Percentiles rank a stretch among this genome's conserved stretches.
phyloP scores from a whole-genome alignment of 2,797 vertebrate species.

The Acipenser ruthenus region DNA sequence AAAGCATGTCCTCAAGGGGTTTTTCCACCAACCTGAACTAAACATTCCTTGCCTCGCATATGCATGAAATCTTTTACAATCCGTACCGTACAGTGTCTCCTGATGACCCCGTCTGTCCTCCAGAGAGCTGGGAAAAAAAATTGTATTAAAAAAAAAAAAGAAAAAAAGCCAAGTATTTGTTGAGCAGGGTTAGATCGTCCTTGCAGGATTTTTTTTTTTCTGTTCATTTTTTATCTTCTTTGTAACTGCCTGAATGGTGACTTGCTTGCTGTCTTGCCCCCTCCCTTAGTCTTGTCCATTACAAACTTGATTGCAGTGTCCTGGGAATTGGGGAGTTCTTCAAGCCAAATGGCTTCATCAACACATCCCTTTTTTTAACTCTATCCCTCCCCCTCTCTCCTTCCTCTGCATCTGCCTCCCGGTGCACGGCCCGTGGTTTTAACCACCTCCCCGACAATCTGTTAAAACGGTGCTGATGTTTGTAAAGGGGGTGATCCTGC shows the following conservation, averaged over 20 bases:
- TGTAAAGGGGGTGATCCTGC: conserved; percentile 64
- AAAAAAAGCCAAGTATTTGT: neutral
- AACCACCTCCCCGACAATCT: conserved; percentile 46
- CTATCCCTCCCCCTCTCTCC: conserved; percentile 14
- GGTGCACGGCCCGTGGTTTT: conserved; percentile 28
- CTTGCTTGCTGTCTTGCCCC: conserved; percentile 20
- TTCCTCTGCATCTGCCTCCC: conserved; percentile 5
- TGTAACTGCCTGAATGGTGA: conserved; percentile 27
- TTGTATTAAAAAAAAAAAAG: conserved; percentile 24
- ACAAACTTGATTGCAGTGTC: conserved; percentile 37
- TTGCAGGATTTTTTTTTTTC: conserved; percentile 18
- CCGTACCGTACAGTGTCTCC: conserved; percentile 52
- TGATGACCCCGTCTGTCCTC: conserved; percentile 60
- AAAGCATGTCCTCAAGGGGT: conserved; percentile 54
- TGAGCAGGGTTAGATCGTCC: conserved; percentile 17
- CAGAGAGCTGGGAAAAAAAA: conserved; percentile 45
- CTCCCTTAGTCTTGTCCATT: conserved; percentile 27
- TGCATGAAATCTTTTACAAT: conserved; percentile 50
- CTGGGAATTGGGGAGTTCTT: conserved; percentile 41
- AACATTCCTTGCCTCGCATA: conserved; percentile 32
- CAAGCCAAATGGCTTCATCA: conserved; percentile 42
- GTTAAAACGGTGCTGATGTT: conserved; percentile 52
- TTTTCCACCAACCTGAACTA: conserved; percentile 38
- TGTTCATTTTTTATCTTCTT: conserved; percentile 22
- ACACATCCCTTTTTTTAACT: conserved; percentile 39